Evolutionary conservation across 1,140 invertebrate genomes (phyloP), one percentile per base, ranked within the genome.

Genomic region (Ips typographus): DNA sequence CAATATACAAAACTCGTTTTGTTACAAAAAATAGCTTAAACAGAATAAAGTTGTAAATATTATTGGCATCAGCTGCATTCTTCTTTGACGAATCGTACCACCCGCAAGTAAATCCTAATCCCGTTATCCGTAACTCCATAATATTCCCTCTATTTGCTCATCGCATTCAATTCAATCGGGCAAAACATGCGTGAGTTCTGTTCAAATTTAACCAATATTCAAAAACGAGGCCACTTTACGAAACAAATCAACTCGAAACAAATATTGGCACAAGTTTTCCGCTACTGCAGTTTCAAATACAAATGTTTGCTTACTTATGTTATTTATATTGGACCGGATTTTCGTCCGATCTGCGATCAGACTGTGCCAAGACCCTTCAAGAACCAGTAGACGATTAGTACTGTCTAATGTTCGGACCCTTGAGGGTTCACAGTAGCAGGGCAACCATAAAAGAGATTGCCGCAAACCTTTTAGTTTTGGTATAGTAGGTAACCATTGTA

Each of bases 401-500:
- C 51, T 22, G 22, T 73, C 67, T 55, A 49, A 71, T 5, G 5
- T 44, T 2, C 7, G 38, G 22, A 43, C 51, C 36, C 47, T 62
- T 40, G 40, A 44, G 58, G 58, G 53, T 57, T 63, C 71, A 74
- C 71, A 67, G 72, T 74, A 72, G 72, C 72, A 49, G 44, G 22
- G 22, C 52, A 68, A 39, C 59, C 58, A 73, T 73, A 75, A 75
- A 73, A 71, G 65, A 68, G 66, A 68, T 67, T 66, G 72, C 74
- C 74, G 72, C 74, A 75, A 75, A 72, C 72, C 74, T 69, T 75
- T 75, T 73, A 75, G 74, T 74, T 75, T 73, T 73, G 74, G 74
- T 73, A 22, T 22, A 75, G 68, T 71, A 70, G 74, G 72, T 70
- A 67, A 70, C 62, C 65, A 73, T 75, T 73, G 67, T 75, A 4